Percentiles rank a stretch among this genome's conserved stretches.
Conservation (phyloP, 2,888 invertebrate genomes). For the Noctua janthina region DNA sequence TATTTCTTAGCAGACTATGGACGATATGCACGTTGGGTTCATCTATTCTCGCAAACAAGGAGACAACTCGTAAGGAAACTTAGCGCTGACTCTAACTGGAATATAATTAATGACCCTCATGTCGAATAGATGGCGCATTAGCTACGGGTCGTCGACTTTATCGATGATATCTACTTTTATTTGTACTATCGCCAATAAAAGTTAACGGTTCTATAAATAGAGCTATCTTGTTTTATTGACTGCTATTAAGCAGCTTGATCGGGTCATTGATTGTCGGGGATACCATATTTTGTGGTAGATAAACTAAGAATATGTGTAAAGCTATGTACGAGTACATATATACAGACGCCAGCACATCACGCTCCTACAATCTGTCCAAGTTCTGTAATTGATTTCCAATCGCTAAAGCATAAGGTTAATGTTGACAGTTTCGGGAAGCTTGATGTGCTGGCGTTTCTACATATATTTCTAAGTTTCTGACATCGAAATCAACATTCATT, state of each 20-base stretch:
- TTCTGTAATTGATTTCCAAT: too few species aligned
- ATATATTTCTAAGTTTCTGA: too few species aligned
- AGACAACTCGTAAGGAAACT: constrained; percentile 28
- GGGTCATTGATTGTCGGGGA: constrained; percentile 30
- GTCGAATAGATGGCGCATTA: constrained; percentile 38
- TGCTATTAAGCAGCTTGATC: constrained; percentile 37
- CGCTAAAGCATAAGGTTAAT: too few species aligned
- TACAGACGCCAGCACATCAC: too few species aligned
- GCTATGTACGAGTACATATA: too few species aligned
- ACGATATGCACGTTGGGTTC: constrained; percentile 2
- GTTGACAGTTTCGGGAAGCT: too few species aligned
- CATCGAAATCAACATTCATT: too few species aligned
- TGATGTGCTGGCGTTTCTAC: not conserved
- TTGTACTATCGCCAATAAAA: constrained; percentile 40
- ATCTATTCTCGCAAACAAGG: constrained; percentile 34
- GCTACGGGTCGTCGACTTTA: constrained; percentile 45
- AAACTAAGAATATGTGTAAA: not conserved
- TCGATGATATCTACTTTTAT: constrained; percentile 53
- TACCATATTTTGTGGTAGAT: not conserved
- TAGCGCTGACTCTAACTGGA: constrained; percentile 27
- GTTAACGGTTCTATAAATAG: constrained; percentile 39
- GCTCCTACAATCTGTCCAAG: too few species aligned
- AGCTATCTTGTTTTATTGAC: constrained; percentile 44
- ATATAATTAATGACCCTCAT: constrained; percentile 49
- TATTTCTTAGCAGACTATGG: not conserved